Percentiles rank a stretch among this genome's conserved stretches.
phyloP scores from a whole-genome alignment of 1,140 invertebrate species.

The Diprion similis region DNA sequence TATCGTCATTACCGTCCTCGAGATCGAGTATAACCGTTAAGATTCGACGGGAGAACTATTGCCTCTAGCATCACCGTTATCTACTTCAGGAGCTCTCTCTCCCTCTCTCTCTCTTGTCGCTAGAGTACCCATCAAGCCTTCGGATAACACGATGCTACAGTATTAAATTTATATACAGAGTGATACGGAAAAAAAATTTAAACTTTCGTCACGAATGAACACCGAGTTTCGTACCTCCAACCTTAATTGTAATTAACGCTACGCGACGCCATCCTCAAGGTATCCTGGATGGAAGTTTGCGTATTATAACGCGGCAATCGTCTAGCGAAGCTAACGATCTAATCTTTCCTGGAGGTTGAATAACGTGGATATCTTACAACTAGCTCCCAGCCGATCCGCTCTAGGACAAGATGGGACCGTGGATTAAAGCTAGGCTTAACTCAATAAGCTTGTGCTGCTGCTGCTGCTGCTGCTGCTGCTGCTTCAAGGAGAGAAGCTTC shows the following conservation, averaged over 20 bases:
- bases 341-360: background rate
- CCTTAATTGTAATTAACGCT: no score
- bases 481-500: background rate
- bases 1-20: no score
- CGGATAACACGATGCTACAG: background rate
- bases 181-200: no score
- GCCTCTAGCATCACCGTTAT: conserved; percentile 1
- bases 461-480: background rate
- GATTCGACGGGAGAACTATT: background rate
- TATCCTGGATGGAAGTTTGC: no score
- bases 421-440: conserved; percentile 36
- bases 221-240: no score
- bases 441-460: conserved; percentile 30
- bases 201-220: no score
- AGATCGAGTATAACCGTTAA: no score
- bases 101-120: conserved; percentile 10
- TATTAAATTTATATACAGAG: no score
- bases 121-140: conserved; percentile 8
- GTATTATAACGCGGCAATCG: no score
- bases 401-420: conserved; percentile 32
- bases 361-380: background rate
- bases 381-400: conserved; percentile 35
- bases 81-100: conserved; percentile 1
- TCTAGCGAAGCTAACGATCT: background rate
- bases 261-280: no score